Evolutionary conservation across 2,797 vertebrate species (phyloP).

Genomic region (Bovichtus variegatus): DNA sequence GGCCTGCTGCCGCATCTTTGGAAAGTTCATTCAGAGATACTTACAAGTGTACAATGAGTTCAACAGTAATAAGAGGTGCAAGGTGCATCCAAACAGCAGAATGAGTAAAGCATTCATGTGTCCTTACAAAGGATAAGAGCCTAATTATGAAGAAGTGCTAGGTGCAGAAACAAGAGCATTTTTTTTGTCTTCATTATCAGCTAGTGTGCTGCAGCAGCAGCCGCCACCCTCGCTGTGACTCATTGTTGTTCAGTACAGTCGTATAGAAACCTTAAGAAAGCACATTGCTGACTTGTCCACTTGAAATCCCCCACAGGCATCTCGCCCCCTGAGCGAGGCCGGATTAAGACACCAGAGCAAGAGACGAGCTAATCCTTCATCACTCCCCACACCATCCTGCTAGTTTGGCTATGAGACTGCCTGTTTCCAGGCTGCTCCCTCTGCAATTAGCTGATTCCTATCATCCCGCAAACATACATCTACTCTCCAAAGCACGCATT

Average conservation of each 20-base stretch:
- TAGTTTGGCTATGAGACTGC: slow-evolving; percentile 69
- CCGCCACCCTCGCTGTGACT: slow-evolving; percentile 46
- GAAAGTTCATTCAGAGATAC: slow-evolving; percentile 6
- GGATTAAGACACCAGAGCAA: slow-evolving; percentile 71
- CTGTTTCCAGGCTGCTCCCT: slow-evolving; percentile 50
- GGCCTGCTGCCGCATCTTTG: slow-evolving; percentile 12
- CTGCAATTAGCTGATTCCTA: slow-evolving; percentile 73
- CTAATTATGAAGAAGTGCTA: slow-evolving; percentile 57
- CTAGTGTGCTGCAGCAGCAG: slow-evolving; percentile 27
- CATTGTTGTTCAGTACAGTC: slow-evolving; percentile 42
- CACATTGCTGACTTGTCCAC: slow-evolving; percentile 76
- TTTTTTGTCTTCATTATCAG: slow-evolving; percentile 59
- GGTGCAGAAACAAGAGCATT: slow-evolving; percentile 34
- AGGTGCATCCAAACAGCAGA: slow-evolving; percentile 37
- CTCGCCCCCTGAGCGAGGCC: slow-evolving; percentile 44
- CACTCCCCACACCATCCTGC: slow-evolving; percentile 55
- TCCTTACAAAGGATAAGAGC: slow-evolving; percentile 46
- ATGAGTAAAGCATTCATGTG: slow-evolving; percentile 45
- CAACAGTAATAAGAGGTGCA: slow-evolving; percentile 25
- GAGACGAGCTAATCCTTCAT: slow-evolving; percentile 75
- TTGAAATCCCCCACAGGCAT: slow-evolving; percentile 63
- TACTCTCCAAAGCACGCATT: not conserved
- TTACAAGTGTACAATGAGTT: slow-evolving; percentile 17
- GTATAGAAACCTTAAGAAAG: slow-evolving; percentile 50
- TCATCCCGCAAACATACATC: slow-evolving; percentile 35